Percentiles rank a stretch among this genome's conserved stretches.
Evolutionary conservation across 2,113 vertebrate species (phyloP).

Genomic region (Xyliphius kryptos): DNA sequence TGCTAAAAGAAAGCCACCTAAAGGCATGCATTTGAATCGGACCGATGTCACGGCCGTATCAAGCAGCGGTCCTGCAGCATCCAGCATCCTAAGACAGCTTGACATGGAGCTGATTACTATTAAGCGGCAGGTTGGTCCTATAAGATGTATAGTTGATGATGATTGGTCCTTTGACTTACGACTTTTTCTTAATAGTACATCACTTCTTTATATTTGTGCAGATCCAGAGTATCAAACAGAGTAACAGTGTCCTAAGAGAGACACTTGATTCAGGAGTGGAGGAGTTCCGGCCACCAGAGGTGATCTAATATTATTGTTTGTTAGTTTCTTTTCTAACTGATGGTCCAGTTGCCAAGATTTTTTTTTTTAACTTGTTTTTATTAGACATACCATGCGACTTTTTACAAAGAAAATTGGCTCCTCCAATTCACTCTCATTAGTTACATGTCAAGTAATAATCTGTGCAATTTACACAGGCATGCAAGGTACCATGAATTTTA

Average conservation of each 20-base stretch:
- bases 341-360: no score
- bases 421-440: no score
- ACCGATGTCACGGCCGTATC: constrained; percentile 85
- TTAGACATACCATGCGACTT: no score
- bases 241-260: constrained; percentile 85
- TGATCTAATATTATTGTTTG: constrained; percentile 48
- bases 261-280: constrained; percentile 83
- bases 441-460: no score
- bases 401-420: no score
- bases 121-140: constrained; percentile 78
- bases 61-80: constrained; percentile 73
- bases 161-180: background rate
- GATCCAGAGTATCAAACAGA: constrained; percentile 96
- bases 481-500: no score
- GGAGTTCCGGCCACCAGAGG: constrained; percentile 80
- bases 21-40: constrained; percentile 91
- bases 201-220: constrained; percentile 42
- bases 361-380: no score
- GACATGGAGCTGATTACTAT: constrained; percentile 89
- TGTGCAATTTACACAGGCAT: no score
- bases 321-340: no score
- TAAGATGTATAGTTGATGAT: background rate
- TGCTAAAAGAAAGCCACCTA: constrained; percentile 88
- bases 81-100: constrained; percentile 81
- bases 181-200: no score